Conservation (phyloP, 2,888 invertebrate species). For the Hedychridium roseum region DNA sequence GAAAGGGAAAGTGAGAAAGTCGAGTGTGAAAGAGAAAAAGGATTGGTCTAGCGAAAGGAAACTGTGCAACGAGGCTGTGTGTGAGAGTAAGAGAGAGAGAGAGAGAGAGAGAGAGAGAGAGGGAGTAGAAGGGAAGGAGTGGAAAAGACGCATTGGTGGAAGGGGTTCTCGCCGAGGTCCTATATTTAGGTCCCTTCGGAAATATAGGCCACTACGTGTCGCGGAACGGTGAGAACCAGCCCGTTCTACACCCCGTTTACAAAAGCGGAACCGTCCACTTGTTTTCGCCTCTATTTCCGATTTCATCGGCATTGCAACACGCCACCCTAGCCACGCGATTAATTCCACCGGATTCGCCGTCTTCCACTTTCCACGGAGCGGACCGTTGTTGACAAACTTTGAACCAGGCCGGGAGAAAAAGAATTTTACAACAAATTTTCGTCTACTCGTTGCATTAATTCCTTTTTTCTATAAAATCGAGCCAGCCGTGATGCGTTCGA, state of each 20-base stretch:
- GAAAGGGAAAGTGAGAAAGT: too few relatives aligned
- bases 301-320: slow-evolving; percentile 51
- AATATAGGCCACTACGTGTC: slow-evolving; percentile 56
- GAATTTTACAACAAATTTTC: too few relatives aligned
- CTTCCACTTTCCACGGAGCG: too few relatives aligned
- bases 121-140: slow-evolving; percentile 1
- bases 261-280: slow-evolving; percentile 45
- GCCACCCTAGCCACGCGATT: slow-evolving; percentile 25
- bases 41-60: too few relatives aligned
- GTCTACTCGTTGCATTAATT: too few relatives aligned
- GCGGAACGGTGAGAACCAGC: slow-evolving; percentile 32
- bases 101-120: slow-evolving; percentile 8
- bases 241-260: slow-evolving; percentile 20
- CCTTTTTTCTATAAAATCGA: too few relatives aligned
- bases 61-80: too few relatives aligned
- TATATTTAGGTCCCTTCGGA: slow-evolving; percentile 53
- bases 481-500: too few relatives aligned
- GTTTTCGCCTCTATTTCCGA: slow-evolving; percentile 59
- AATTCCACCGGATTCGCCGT: too few relatives aligned
- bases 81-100: slow-evolving; percentile 10
- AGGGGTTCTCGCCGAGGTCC: slow-evolving; percentile 25
- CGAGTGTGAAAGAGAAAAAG: too few relatives aligned
- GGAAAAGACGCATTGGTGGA: slow-evolving; percentile 3
- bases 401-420: too few relatives aligned
- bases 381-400: too few relatives aligned